Evolutionary conservation across 2,888 invertebrate genomes (phyloP), one percentile per base, ranked within the genome.

Genomic region (Acleris literana): DNA sequence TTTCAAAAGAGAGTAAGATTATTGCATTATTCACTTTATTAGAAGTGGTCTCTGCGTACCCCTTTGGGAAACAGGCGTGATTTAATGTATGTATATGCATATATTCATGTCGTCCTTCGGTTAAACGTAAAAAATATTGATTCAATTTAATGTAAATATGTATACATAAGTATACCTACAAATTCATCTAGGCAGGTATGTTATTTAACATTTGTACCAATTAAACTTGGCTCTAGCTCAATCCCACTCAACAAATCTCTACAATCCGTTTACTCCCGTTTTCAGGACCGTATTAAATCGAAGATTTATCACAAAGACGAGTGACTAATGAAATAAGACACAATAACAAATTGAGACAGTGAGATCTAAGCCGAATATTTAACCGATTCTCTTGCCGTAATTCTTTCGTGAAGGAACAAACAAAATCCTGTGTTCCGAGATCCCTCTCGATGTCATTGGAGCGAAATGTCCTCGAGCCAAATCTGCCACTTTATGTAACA

Each of bases 331-430:
- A 82, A 80, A 72, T 74, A 75, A 76, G 73, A 70, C 75, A 75
- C 74, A 71, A 75, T 80, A 82, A 84, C 80, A 79, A 82, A 84
- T 82, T 79, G 79, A 81, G 81, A 77, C 77, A 74, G 74, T 76
- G 74, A 68, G 76, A 71, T 72, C 77, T 78, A 80, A 84, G 76
- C 77, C 77, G 77, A 77, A 81, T 82, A 81, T 79, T 81, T 76
- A 52, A 73, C 77, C 79, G 81, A 84, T 82, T 84, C 78, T 75
- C 77, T 69, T 71, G 71, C 67, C 69, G 68, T 66, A 60, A 64
- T 81, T 78, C 77, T 78, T 79, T 76, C 68, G 71, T 68, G 68
- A 74, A 72, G 76, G 75, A 79, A 78, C 78, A 81, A 79, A 79
- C 77, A 78, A 78, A 81, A 79, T 76, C 76, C 70, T 74, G 76